phyloP scores from a whole-genome alignment of 2,888 invertebrate species.

The Drosophila rubida region DNA sequence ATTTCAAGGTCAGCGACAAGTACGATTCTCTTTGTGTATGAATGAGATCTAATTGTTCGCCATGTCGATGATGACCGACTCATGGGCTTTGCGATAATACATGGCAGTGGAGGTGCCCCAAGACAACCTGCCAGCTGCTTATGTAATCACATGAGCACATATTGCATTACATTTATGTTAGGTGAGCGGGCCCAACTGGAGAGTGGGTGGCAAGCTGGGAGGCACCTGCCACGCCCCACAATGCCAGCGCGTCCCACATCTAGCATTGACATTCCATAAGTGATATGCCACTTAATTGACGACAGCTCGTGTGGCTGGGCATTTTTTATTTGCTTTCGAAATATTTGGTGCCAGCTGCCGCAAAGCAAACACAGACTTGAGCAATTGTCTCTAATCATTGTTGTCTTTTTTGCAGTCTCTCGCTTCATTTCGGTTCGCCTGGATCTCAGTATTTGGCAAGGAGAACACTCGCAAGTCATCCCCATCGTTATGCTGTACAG shows the following conservation, averaged over 20 bases:
- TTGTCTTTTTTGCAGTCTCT: background rate
- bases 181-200: conserved; percentile 13
- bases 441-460: conserved; percentile 61
- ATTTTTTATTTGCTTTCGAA: conserved; percentile 29
- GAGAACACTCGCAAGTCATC: conserved; percentile 40
- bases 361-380: conserved; percentile 16
- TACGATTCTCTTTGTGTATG: conserved; percentile 68
- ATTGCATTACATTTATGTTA: conserved; percentile 57
- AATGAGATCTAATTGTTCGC: conserved; percentile 75
- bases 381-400: conserved; percentile 17
- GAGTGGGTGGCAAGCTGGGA: conserved; percentile 13
- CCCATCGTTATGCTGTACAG: conserved; percentile 79
- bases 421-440: conserved; percentile 24
- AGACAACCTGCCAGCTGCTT: conserved; percentile 14
- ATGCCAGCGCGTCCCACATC: background rate
- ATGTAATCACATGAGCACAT: conserved; percentile 64
- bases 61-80: conserved; percentile 53
- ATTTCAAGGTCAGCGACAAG: conserved; percentile 69
- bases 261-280: conserved; percentile 23
- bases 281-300: conserved; percentile 26
- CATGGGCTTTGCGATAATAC: conserved; percentile 34
- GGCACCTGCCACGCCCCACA: background rate
- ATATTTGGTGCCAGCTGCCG: conserved; percentile 28
- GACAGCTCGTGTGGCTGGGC: background rate
- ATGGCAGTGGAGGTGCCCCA: conserved; percentile 1